A percentile compares a stretch with the other conserved stretches of the same genome.
phyloP scores from a whole-genome alignment of 1,140 invertebrate genomes.

The Microvelia longipes region DNA sequence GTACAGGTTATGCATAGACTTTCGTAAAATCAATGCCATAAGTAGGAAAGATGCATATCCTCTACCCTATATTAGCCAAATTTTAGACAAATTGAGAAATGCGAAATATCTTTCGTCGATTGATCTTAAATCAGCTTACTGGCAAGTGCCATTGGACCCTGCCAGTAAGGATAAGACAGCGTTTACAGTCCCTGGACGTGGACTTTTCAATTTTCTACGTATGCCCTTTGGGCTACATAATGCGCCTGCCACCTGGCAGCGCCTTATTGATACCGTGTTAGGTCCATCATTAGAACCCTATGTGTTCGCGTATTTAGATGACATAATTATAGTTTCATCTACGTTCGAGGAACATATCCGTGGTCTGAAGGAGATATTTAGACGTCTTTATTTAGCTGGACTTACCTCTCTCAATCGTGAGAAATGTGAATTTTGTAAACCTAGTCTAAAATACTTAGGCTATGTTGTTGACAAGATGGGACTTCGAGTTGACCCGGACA shows the following conservation, averaged over 20 bases:
- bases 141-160: slow-evolving; percentile 12
- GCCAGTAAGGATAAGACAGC: slow-evolving; percentile 12
- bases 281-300: slow-evolving; percentile 23
- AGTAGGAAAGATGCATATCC: slow-evolving; percentile 25
- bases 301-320: slow-evolving; percentile 29
- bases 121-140: slow-evolving; percentile 26
- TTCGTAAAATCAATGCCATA: slow-evolving; percentile 29
- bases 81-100: neutral
- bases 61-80: slow-evolving; percentile 13
- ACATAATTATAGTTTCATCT: slow-evolving; percentile 28
- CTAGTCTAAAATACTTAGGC: neutral
- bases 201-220: slow-evolving; percentile 27
- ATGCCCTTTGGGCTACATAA: slow-evolving; percentile 32
- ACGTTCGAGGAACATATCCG: slow-evolving; percentile 27
- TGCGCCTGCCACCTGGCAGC: slow-evolving; percentile 27
- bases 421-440: neutral
- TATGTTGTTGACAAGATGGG: slow-evolving; percentile 14
- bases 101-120: slow-evolving; percentile 21
- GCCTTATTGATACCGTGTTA: slow-evolving; percentile 12
- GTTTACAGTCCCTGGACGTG: slow-evolving; percentile 19
- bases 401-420: neutral
- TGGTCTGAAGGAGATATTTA: slow-evolving; percentile 19
- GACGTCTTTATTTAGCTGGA: neutral
- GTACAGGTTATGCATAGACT: slow-evolving; percentile 34
- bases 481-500: slow-evolving; percentile 7